Base-by-base conservation (phyloP, 2,888 invertebrate genomes). In the Atethmia centrago region DNA sequence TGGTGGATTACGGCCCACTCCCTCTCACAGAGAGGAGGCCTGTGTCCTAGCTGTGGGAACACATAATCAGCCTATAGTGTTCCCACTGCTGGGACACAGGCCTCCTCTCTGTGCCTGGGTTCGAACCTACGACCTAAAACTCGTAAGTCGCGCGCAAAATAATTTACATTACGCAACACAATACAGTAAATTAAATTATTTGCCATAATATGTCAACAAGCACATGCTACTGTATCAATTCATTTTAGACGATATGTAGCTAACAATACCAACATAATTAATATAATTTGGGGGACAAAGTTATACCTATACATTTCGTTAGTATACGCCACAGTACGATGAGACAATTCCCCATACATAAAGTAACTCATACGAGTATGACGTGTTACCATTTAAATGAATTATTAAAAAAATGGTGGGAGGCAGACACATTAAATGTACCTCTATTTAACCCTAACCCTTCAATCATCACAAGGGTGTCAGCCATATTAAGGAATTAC, bases 401-500 rank as follows among this genome's bases (percentile, higher is more conserved):
- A 59, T 16, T 0, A 19, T 36, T 19, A 8, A 40, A 45, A 53
- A n/a, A 74, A 5, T 28, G 10, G 40, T 28, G 10, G 10, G 8
- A 19, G 21, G 4, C 19, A 25, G 40, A 49, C 25, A 3, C 51
- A 36, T 12, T 77, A 51, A 8, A 49, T 19, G 49, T 53, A 31
- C 28, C 51, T 53, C 16, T 40, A 3, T 53, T 36, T 21, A 45
- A 82, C 5, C 45, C 45, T 63, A 75, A 49, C 49, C 66, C 62
- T 66, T 51, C 36, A 62, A 19, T 40, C 40, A 56, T 56, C 56
- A 58, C n/a, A 74, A 31, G 12, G 28, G 45, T 65, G 59, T 53
- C 63, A n/a, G 42, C 1, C 42, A 73, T 25, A 76, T 69, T 55
- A 65, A 55, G 12, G 28, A 64, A 56, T 62, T 62, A 61, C 16